Evolutionary conservation across 2,888 invertebrate genomes (phyloP).

Genomic region (Thumatha senex): DNA sequence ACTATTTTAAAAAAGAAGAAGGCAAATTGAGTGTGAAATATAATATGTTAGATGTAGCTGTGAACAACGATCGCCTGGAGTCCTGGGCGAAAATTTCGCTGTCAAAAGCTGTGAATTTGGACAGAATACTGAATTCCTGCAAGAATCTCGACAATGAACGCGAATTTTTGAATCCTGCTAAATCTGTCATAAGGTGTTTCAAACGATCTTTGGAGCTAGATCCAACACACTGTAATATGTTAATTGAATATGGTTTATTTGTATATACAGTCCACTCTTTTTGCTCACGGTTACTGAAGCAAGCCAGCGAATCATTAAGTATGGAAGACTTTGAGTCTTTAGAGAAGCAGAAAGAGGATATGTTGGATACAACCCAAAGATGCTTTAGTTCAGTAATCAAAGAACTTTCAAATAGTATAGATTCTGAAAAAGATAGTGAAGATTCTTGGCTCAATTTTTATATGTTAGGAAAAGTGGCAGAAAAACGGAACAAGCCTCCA

Average conservation of each 20-base stretch:
- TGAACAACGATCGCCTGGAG: slow-evolving; percentile 91
- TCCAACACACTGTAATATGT: slow-evolving; percentile 88
- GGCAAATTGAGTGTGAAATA: slow-evolving; percentile 89
- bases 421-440: slow-evolving; percentile 86
- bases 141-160: slow-evolving; percentile 83
- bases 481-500: slow-evolving; percentile 91
- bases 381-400: slow-evolving; percentile 90
- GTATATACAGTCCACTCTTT: slow-evolving; percentile 95
- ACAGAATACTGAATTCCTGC: slow-evolving; percentile 91
- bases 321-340: slow-evolving; percentile 90
- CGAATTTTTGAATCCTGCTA: slow-evolving; percentile 87
- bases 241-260: slow-evolving; percentile 96
- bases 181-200: slow-evolving; percentile 91
- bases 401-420: slow-evolving; percentile 79
- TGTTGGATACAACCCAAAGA: slow-evolving; percentile 89
- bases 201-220: slow-evolving; percentile 90
- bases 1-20: slow-evolving; percentile 95
- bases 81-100: slow-evolving; percentile 97
- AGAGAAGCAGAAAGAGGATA: slow-evolving; percentile 90
- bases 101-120: slow-evolving; percentile 89
- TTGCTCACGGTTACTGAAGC: slow-evolving; percentile 93
- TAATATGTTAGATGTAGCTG: slow-evolving; percentile 92
- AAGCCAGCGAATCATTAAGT: slow-evolving; percentile 89
- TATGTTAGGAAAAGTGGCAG: slow-evolving; percentile 97
- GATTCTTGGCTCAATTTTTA: slow-evolving; percentile 97